Percentiles rank a stretch among this genome's conserved stretches.
Evolutionary conservation across 2,113 vertebrate species (phyloP).

Genomic region (Capreolus pygargus): DNA sequence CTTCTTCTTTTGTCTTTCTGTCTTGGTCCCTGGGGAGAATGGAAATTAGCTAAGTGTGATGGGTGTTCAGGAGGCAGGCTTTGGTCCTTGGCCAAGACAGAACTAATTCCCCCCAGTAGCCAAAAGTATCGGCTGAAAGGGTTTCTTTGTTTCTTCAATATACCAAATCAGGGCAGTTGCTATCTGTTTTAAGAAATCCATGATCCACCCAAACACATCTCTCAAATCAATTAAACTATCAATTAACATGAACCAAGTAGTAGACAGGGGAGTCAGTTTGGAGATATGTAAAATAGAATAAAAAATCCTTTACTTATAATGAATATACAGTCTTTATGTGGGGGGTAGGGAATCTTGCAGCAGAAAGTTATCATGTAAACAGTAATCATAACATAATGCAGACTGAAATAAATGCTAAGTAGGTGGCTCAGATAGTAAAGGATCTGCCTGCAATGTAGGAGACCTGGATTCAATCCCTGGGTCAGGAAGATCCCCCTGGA

Average conservation of each 20-base stretch:
- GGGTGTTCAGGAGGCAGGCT: conserved; percentile 68
- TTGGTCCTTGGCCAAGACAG: conserved; percentile 70
- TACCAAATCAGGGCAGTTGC: conserved; percentile 24
- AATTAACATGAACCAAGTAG: background rate
- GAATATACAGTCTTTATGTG: background rate
- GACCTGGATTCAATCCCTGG: background rate
- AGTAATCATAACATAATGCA: background rate
- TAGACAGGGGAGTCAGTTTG: background rate
- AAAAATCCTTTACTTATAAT: background rate
- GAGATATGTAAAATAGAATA: background rate
- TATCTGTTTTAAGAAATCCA: conserved; percentile 39
- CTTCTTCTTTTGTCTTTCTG: conserved; percentile 71
- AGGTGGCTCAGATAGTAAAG: background rate
- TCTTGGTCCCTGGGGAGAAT: conserved; percentile 70
- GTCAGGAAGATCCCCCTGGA: background rate
- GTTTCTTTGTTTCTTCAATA: conserved; percentile 64
- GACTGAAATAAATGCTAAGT: background rate
- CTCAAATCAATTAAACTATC: conserved; percentile 47
- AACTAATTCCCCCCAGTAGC: conserved; percentile 61
- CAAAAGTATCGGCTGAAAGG: conserved; percentile 59
- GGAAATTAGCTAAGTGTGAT: conserved; percentile 66
- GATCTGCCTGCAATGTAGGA: background rate
- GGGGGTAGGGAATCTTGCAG: background rate
- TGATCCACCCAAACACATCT: conserved; percentile 41
- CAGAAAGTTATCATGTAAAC: background rate